Evolutionary conservation across 1,140 invertebrate genomes (phyloP).

Genomic region (Drosophila sucinea): DNA sequence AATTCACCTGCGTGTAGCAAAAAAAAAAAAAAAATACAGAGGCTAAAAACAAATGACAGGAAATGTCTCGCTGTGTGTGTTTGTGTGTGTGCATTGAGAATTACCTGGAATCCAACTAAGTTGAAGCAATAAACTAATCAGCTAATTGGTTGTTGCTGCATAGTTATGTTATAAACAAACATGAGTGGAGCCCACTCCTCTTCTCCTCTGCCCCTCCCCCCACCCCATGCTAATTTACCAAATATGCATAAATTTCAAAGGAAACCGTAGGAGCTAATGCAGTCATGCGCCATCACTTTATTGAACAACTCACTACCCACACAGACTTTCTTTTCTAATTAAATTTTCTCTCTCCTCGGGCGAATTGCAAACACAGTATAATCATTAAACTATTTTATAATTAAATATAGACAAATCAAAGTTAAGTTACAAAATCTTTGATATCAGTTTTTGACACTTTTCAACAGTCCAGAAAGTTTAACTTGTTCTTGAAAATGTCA

Average conservation of each 20-base stretch:
- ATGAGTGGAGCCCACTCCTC: not conserved
- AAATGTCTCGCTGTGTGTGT: slow-evolving; percentile 13
- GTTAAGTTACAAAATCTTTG: no score
- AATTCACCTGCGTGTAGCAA: slow-evolving; percentile 19
- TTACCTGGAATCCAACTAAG: slow-evolving; percentile 12
- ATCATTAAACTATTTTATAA: no score
- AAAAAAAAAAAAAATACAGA: not conserved
- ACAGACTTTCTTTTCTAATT: no score
- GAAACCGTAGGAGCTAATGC: no score
- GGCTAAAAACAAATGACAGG: slow-evolving; percentile 19
- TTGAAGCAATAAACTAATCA: slow-evolving; percentile 13
- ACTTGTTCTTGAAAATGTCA: no score
- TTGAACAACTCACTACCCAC: no score
- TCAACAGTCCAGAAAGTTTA: no score
- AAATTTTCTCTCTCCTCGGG: no score
- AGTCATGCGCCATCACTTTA: no score
- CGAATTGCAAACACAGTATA: no score
- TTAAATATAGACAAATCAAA: no score
- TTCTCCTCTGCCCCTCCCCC: not conserved
- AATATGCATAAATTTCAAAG: not conserved
- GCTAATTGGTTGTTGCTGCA: slow-evolving; percentile 11
- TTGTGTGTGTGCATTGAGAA: slow-evolving; percentile 9
- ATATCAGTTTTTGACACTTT: no score
- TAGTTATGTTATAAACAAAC: slow-evolving; percentile 9
- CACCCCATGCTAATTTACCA: not conserved